Conservation (phyloP, 1,140 invertebrate genomes). For the Cydia strobilella region DNA sequence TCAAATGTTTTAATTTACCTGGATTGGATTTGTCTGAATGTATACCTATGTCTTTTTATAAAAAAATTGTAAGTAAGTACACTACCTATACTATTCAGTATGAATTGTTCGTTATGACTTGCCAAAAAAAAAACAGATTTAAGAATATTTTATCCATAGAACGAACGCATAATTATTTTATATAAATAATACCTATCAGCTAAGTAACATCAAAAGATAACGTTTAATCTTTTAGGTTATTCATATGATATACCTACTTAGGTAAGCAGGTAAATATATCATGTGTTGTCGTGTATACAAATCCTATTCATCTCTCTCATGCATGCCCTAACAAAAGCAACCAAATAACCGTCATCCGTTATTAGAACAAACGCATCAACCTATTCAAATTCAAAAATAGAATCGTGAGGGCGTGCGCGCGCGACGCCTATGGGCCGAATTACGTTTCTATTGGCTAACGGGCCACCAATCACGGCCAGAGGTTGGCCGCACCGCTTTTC, state of each 20-base stretch:
- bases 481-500: slow-evolving; percentile 60
- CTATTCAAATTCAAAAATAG: slow-evolving; percentile 70
- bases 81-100: too few relatives aligned
- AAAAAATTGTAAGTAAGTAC: too few relatives aligned
- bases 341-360: slow-evolving; percentile 1
- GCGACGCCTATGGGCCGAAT: slow-evolving; percentile 47
- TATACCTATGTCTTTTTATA: too few relatives aligned
- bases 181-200: not conserved
- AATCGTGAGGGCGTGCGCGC: slow-evolving; percentile 66
- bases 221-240: too few relatives aligned
- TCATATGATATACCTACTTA: too few relatives aligned
- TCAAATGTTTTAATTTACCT: not conserved
- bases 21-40: too few relatives aligned
- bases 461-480: slow-evolving; percentile 62
- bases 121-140: too few relatives aligned
- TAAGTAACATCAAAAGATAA: too few relatives aligned
- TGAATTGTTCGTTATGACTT: too few relatives aligned
- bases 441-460: slow-evolving; percentile 59
- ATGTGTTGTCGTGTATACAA: not conserved
- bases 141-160: too few relatives aligned
- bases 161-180: not conserved
- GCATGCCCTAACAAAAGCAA: not conserved
- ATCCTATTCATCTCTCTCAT: not conserved
- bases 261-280: not conserved
- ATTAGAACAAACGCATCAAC: slow-evolving; percentile 46